A percentile compares a stretch with the other conserved stretches of the same genome.
These are phyloP conservation scores for Buathra laborator DNA, from an alignment of 2,888 invertebrate genomes.

Conservation along the genomic window DNA sequence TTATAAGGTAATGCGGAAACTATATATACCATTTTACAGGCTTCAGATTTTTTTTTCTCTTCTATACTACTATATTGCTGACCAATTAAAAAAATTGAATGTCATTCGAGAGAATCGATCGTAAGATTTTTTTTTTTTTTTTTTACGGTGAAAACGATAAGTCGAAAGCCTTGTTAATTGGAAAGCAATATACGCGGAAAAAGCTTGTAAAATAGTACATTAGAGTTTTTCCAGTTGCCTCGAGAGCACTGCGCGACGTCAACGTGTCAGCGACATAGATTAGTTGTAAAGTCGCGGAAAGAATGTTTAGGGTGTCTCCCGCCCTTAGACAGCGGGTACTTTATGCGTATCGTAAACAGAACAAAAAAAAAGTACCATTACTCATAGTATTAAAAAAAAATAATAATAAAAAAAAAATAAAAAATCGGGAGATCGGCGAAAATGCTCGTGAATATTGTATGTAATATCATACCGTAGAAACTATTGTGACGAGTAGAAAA, in stretches of 20 bases:
- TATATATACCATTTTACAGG: background rate
- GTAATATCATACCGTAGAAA: constrained; percentile 53
- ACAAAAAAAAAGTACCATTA: constrained; percentile 42
- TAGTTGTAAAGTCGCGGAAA: constrained; percentile 11
- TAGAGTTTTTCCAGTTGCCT: background rate
- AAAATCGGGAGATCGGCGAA: constrained; percentile 47
- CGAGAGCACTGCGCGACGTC: constrained; percentile 17
- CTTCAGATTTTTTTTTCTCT: background rate
- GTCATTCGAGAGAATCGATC: background rate
- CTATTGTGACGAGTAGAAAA: constrained; percentile 32
- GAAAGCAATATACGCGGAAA: background rate
- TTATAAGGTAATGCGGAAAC: background rate
- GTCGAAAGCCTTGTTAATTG: background rate
- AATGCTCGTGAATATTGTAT: constrained; percentile 59
- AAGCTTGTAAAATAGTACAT: constrained; percentile 2
- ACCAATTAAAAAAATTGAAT: constrained; percentile 4
- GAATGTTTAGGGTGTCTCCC: constrained; percentile 24
- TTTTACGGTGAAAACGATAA: background rate
- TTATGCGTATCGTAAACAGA: background rate
- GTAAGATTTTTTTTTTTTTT: background rate
- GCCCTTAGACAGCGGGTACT: constrained; percentile 15
- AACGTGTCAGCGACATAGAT: constrained; percentile 27
- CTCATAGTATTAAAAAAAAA: constrained; percentile 52
- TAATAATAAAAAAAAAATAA: constrained; percentile 8
- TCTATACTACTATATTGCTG: background rate